Conservation (phyloP, 2,888 invertebrate genomes). For the Nymphalis urticae region DNA sequence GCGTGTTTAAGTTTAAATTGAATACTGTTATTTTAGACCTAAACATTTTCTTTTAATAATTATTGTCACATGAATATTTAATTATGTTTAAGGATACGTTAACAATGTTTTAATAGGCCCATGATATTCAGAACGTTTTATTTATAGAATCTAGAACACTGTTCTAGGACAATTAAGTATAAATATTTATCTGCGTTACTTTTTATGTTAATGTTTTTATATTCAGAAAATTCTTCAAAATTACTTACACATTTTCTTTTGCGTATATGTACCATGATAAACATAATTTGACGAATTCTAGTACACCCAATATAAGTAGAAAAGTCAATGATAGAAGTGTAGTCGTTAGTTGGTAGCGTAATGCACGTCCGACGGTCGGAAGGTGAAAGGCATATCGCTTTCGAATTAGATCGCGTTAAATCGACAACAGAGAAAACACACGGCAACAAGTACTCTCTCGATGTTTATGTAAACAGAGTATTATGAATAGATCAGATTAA, state of each 20-base stretch:
- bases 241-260: background rate
- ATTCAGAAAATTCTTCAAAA: background rate
- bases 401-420: slow-evolving; percentile 77
- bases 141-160: slow-evolving; percentile 28
- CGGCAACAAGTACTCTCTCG: slow-evolving; percentile 42
- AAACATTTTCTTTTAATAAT: background rate
- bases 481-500: slow-evolving; percentile 19
- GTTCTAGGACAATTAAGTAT: slow-evolving; percentile 19
- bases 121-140: slow-evolving; percentile 31
- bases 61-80: slow-evolving; percentile 5
- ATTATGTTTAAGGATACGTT: slow-evolving; percentile 24
- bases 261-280: background rate
- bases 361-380: slow-evolving; percentile 57
- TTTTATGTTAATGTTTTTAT: background rate
- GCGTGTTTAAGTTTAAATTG: too few relatives aligned
- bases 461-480: slow-evolving; percentile 39
- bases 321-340: slow-evolving; percentile 19
- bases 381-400: slow-evolving; percentile 81
- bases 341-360: slow-evolving; percentile 44
- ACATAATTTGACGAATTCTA: slow-evolving; percentile 22
- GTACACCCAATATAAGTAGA: slow-evolving; percentile 22
- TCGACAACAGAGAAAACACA: slow-evolving; percentile 70
- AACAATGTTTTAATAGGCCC: slow-evolving; percentile 31
- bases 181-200: slow-evolving; percentile 2
- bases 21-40: too few relatives aligned